Conservation (phyloP, 1,140 invertebrate species). For the Bombus pyrosoma region DNA sequence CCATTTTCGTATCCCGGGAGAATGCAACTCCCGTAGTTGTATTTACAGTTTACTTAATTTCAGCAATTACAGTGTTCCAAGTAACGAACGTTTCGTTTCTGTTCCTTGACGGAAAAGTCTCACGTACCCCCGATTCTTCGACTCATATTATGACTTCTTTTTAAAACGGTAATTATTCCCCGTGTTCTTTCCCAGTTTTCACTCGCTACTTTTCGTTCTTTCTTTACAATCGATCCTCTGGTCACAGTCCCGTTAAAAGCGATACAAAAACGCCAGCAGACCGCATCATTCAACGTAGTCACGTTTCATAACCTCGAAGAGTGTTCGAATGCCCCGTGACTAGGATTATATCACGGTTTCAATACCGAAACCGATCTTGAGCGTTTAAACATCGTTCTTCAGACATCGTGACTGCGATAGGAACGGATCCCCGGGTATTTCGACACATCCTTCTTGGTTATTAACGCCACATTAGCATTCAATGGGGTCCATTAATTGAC, state of each 20-base stretch:
- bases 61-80: constrained; percentile 37
- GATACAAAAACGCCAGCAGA: not conserved
- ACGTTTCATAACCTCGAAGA: not conserved
- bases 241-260: not conserved
- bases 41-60: constrained; percentile 50
- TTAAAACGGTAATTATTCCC: constrained; percentile 1
- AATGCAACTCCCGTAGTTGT: constrained; percentile 3
- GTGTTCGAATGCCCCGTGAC: not conserved
- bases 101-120: constrained; percentile 21
- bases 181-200: not conserved
- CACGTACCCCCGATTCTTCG: constrained; percentile 17
- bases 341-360: not conserved
- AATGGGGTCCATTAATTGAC: constrained; percentile 38
- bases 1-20: constrained; percentile 32
- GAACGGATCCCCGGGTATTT: not conserved
- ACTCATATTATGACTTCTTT: not conserved
- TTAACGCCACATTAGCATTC: constrained; percentile 38
- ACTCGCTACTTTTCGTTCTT: not conserved
- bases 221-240: not conserved
- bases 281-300: not conserved
- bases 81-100: constrained; percentile 30
- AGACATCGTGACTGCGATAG: not conserved
- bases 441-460: constrained; percentile 11
- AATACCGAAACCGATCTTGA: not conserved
- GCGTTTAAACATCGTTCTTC: not conserved